These are phyloP conservation scores for Drosophila simulans DNA, from an alignment of 1,140 invertebrate species.

Conservation along the genomic window DNA sequence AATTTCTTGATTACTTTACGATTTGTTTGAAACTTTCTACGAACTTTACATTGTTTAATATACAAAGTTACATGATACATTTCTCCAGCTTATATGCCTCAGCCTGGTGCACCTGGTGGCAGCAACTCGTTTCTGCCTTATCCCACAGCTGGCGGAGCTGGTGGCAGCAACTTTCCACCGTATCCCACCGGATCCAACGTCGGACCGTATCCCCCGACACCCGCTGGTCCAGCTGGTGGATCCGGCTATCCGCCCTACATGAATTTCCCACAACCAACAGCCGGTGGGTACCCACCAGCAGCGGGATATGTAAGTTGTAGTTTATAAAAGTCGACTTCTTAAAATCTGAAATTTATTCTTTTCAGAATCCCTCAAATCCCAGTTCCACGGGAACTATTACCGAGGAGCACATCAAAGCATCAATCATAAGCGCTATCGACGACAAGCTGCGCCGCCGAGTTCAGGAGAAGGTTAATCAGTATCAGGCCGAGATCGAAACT, in stretches of 20 bases:
- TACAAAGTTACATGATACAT: no score
- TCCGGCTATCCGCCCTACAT: constrained; percentile 85
- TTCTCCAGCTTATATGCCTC: constrained; percentile 65
- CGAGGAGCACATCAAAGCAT: constrained; percentile 97
- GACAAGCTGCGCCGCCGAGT: constrained; percentile 95
- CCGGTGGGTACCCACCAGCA: constrained; percentile 82
- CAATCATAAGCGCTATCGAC: constrained; percentile 96
- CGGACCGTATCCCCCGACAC: constrained; percentile 63
- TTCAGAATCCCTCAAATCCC: constrained; percentile 60
- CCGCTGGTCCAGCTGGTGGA: constrained; percentile 29
- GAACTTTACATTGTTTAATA: no score
- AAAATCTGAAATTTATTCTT: neutral
- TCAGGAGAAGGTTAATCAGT: constrained; percentile 95
- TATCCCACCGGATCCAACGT: constrained; percentile 72
- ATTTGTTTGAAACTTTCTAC: no score
- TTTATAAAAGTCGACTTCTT: neutral
- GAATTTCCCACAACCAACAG: constrained; percentile 84
- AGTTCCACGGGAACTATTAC: constrained; percentile 92
- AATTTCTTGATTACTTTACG: no score
- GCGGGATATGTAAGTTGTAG: constrained; percentile 71
- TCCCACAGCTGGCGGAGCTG: constrained; percentile 53
- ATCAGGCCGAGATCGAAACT: constrained; percentile 96
- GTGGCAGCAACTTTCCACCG: constrained; percentile 68
- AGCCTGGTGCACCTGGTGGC: constrained; percentile 49
- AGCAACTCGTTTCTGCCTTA: constrained; percentile 68